Evolutionary conservation across 2,113 vertebrate species (phyloP).

Genomic region (Lophura nycthemera): DNA sequence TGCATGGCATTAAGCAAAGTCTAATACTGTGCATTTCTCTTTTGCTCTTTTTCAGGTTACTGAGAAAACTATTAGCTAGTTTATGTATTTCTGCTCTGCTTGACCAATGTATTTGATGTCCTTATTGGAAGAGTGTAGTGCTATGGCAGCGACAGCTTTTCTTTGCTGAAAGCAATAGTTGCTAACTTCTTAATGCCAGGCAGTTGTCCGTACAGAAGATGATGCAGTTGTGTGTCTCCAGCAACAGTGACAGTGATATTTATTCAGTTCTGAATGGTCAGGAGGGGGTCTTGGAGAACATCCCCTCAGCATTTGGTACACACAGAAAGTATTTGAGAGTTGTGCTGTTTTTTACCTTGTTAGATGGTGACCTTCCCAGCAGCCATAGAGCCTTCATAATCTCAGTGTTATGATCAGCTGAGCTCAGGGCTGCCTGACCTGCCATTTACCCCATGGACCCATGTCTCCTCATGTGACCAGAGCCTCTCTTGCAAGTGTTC

Average conservation of each 20-base stretch:
- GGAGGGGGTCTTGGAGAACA: not conserved
- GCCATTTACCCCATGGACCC: not conserved
- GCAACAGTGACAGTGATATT: not conserved
- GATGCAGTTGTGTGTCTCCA: not conserved
- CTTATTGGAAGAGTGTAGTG: not conserved
- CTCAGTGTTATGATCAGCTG: not conserved
- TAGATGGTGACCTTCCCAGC: not conserved
- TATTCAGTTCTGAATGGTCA: not conserved
- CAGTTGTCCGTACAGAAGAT: not conserved
- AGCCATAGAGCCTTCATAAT: not conserved
- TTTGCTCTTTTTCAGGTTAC: accelerated
- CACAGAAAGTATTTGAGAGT: not conserved
- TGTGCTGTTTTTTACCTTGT: accelerated
- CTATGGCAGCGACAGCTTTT: not conserved
- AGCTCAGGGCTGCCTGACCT: not conserved
- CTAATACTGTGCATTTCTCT: not conserved
- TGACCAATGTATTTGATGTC: accelerated
- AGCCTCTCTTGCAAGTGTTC: not conserved
- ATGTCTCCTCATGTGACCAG: accelerated
- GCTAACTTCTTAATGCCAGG: not conserved
- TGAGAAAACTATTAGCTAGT: not conserved
- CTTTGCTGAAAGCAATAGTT: not conserved
- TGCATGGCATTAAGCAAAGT: not conserved
- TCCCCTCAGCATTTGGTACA: not conserved
- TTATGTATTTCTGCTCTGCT: not conserved